Percentiles rank a stretch among this genome's conserved stretches.
Conservation (phyloP, 2,113 vertebrate species). For the Acrocephalus arundinaceus region DNA sequence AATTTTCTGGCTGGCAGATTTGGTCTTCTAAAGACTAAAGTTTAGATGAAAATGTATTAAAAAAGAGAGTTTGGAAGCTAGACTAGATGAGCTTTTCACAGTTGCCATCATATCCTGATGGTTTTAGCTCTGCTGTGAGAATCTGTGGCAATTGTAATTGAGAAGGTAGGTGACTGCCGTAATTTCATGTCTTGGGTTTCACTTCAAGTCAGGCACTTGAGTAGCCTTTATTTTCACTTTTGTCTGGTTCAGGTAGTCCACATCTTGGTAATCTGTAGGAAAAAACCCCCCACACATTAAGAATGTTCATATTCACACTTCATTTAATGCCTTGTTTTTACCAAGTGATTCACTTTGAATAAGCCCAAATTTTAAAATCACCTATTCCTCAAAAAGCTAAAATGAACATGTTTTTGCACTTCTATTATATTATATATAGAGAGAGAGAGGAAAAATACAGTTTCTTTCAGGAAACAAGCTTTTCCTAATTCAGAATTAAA, state of each 20-base stretch:
- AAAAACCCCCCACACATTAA: background rate
- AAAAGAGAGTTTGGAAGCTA: background rate
- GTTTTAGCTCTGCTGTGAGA: background rate
- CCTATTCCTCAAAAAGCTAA: background rate
- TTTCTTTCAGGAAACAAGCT: background rate
- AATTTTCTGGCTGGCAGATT: background rate
- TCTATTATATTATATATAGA: background rate
- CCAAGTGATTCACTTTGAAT: background rate
- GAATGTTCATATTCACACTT: background rate
- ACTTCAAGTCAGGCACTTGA: background rate
- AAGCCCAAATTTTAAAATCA: background rate
- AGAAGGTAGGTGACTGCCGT: background rate
- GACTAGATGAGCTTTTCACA: background rate
- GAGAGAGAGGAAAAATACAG: rapidly evolving
- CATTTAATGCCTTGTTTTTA: background rate
- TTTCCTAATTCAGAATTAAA: background rate
- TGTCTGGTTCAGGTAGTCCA: background rate
- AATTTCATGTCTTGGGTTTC: background rate
- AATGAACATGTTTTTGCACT: background rate
- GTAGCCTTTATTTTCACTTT: background rate
- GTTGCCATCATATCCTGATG: rapidly evolving
- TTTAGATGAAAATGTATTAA: background rate
- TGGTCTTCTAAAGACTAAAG: background rate
- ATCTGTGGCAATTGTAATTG: background rate
- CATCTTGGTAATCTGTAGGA: background rate